phyloP scores from a whole-genome alignment of 1,140 invertebrate genomes.

The Gonatopus flavifemur region DNA sequence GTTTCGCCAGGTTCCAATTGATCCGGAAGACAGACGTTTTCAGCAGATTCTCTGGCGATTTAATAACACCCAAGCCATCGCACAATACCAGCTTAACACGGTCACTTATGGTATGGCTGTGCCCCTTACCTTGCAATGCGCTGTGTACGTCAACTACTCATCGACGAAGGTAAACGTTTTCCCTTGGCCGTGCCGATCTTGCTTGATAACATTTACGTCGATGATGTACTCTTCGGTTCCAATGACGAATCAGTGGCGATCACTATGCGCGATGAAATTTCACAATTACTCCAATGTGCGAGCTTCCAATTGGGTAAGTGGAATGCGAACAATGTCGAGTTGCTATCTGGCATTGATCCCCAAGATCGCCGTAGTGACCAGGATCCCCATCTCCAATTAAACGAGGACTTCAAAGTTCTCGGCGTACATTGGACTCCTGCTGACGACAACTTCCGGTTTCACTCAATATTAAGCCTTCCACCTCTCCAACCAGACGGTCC shows the following conservation, averaged over 20 bases:
- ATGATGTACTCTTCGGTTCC: not conserved
- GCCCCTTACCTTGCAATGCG: conserved; percentile 1
- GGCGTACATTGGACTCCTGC: too few relatives aligned
- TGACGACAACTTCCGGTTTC: too few relatives aligned
- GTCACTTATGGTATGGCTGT: conserved; percentile 3
- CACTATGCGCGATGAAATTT: too few relatives aligned
- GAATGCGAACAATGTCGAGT: too few relatives aligned
- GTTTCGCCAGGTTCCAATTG: not conserved
- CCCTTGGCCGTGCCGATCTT: not conserved
- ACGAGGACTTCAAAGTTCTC: too few relatives aligned
- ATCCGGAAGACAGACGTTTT: not conserved
- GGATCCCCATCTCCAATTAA: too few relatives aligned
- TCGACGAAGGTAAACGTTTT: not conserved
- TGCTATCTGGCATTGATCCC: too few relatives aligned
- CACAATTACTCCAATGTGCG: too few relatives aligned
- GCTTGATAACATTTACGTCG: not conserved
- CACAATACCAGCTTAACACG: not conserved
- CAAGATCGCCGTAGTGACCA: too few relatives aligned
- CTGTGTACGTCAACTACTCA: not conserved
- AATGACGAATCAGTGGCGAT: not conserved
- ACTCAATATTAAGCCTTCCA: too few relatives aligned
- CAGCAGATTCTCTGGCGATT: not conserved
- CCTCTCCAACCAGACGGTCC: too few relatives aligned
- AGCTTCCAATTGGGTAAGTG: too few relatives aligned
- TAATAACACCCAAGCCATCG: not conserved